phyloP scores from a whole-genome alignment of 2,888 invertebrate genomes.

The Proisotoma minuta region DNA sequence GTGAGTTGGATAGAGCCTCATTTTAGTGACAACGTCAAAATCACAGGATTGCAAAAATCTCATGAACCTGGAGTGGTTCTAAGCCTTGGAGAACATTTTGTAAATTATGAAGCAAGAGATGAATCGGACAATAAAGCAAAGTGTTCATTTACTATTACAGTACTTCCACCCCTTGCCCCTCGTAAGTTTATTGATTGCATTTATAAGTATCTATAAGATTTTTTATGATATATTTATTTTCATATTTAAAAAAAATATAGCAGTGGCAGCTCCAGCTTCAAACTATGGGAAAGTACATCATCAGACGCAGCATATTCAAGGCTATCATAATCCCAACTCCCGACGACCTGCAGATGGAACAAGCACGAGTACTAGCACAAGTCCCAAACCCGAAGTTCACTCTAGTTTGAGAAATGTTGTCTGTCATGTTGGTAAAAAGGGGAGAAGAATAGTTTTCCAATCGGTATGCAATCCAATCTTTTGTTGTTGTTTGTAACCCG shows the following conservation, averaged over 20 bases:
- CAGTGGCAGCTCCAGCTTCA: background rate
- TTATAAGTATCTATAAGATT: background rate
- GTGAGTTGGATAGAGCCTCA: slow-evolving; percentile 55
- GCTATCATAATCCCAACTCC: background rate
- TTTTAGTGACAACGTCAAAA: slow-evolving; percentile 55
- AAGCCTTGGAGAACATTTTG: slow-evolving; percentile 53
- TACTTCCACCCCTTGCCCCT: slow-evolving; percentile 30
- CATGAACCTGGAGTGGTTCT: slow-evolving; percentile 54
- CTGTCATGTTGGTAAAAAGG: slow-evolving; percentile 47
- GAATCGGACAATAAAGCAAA: slow-evolving; percentile 54
- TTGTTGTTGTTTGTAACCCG: background rate
- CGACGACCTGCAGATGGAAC: slow-evolving; percentile 35
- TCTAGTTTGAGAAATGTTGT: slow-evolving; percentile 44
- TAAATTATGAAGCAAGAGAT: slow-evolving; percentile 55
- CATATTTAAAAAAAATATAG: no score
- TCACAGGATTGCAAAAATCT: slow-evolving; percentile 47
- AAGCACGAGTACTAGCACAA: slow-evolving; percentile 25
- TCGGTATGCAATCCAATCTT: slow-evolving; percentile 36
- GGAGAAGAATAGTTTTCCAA: slow-evolving; percentile 45
- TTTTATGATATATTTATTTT: no score
- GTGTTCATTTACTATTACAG: slow-evolving; percentile 52
- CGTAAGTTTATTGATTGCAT: background rate
- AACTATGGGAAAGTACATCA: background rate
- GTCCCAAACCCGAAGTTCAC: slow-evolving; percentile 39
- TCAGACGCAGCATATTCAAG: background rate